A percentile compares a stretch with the other conserved stretches of the same genome.
Conservation (phyloP, 2,888 invertebrate genomes). For the Nezara viridula region DNA sequence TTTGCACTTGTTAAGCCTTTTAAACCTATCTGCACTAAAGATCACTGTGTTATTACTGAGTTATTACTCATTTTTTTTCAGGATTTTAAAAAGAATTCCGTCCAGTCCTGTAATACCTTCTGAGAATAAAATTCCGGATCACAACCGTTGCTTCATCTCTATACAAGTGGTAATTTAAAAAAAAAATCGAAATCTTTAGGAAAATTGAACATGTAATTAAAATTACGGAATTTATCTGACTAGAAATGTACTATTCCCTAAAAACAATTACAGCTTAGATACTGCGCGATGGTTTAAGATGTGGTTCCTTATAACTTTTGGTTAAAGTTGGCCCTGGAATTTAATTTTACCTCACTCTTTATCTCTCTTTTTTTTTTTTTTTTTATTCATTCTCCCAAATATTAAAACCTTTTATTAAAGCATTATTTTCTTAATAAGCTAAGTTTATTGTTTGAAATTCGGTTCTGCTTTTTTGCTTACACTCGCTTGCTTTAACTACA, state of each 20-base stretch:
- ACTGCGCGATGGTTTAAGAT: not conserved
- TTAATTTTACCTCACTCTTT: conserved; percentile 10
- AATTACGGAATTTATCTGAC: not conserved
- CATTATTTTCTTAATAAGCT: not conserved
- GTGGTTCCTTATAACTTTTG: not conserved
- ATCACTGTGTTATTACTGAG: too few relatives aligned
- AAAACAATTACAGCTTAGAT: not conserved
- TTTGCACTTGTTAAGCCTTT: not conserved
- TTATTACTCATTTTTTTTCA: too few relatives aligned
- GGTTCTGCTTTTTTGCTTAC: not conserved
- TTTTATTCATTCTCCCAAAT: not conserved
- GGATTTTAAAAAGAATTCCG: too few relatives aligned
- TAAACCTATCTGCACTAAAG: too few relatives aligned
- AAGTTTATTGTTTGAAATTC: not conserved
- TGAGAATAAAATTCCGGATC: too few relatives aligned
- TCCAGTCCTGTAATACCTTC: too few relatives aligned
- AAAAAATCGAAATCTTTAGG: too few relatives aligned
- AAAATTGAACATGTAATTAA: not conserved
- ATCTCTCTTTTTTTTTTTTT: not conserved
- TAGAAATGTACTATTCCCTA: not conserved
- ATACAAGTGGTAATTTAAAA: too few relatives aligned
- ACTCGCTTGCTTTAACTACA: not conserved
- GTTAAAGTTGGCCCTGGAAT: not conserved
- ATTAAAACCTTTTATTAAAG: conserved; percentile 11
- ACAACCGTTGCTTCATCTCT: too few relatives aligned